phyloP scores from a whole-genome alignment of 2,113 vertebrate species.

The Panurus biarmicus region DNA sequence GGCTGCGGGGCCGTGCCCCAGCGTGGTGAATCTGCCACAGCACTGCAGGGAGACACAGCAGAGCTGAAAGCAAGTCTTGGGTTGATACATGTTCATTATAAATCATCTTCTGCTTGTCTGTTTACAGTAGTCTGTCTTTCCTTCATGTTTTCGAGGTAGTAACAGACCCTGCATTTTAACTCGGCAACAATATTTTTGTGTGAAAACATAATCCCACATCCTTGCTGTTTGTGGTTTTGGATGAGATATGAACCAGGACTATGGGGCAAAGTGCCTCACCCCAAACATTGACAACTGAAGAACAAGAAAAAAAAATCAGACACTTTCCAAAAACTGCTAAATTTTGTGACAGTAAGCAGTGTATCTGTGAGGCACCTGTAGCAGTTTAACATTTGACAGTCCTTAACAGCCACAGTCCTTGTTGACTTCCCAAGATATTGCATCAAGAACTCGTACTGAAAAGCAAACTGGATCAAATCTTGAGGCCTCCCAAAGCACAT shows the following conservation, averaged over 20 bases:
- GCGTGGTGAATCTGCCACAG: not conserved
- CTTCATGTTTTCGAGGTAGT: not conserved
- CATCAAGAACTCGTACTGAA: not conserved
- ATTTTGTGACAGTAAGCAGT: not conserved
- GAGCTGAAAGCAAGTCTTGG: not conserved
- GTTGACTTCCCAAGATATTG: not conserved
- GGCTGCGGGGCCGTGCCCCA: not conserved
- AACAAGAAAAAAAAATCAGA: not conserved
- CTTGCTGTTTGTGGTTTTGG: not conserved
- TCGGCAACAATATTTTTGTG: not conserved
- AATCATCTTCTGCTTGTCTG: conserved; percentile 21
- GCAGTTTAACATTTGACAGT: not conserved
- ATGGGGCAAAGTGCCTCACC: not conserved
- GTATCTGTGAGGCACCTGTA: not conserved
- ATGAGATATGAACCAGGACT: not conserved
- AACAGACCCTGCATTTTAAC: not conserved
- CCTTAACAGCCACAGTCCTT: not conserved
- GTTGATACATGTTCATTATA: not conserved
- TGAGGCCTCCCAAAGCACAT: not conserved
- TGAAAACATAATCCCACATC: not conserved
- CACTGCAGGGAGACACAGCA: not conserved
- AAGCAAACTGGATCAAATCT: not conserved
- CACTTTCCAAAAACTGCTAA: not conserved
- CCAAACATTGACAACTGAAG: not conserved
- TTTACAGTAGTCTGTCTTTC: not conserved